Evolutionary conservation across 2,113 vertebrate species (phyloP).

Genomic region (Psittacula cyanocephala): DNA sequence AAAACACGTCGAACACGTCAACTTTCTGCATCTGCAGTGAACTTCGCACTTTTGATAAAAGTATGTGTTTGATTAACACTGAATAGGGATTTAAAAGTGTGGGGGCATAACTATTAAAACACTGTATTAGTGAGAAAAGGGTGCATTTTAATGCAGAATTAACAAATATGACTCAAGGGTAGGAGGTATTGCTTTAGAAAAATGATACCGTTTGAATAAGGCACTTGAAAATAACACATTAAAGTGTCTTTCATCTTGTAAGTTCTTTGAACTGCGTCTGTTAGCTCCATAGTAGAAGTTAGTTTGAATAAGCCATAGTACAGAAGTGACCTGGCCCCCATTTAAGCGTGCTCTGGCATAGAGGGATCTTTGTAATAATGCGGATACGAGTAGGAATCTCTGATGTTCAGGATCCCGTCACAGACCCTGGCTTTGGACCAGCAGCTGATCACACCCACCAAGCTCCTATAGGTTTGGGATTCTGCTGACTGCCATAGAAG

Average conservation of each 20-base stretch:
- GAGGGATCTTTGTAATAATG: background rate
- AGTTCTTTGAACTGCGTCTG: constrained; percentile 9
- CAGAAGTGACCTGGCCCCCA: background rate
- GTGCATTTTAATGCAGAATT: constrained; percentile 66
- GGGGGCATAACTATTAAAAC: constrained; percentile 49
- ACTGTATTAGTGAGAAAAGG: background rate
- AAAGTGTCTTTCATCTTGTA: constrained; percentile 6
- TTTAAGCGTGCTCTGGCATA: background rate
- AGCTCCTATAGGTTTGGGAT: background rate
- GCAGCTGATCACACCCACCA: background rate
- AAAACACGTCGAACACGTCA: background rate
- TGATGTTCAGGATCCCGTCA: background rate
- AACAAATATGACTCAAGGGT: constrained; percentile 33
- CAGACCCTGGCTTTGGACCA: background rate
- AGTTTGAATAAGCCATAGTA: background rate
- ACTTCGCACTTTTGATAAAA: background rate
- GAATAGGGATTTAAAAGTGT: constrained; percentile 54
- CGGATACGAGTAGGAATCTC: background rate
- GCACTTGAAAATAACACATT: constrained; percentile 3
- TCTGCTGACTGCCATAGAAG: background rate
- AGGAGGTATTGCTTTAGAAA: constrained; percentile 44
- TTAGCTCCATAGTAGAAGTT: background rate
- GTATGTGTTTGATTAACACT: constrained; percentile 44
- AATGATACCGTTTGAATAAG: constrained; percentile 48
- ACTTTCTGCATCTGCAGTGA: constrained; percentile 48